Base-by-base conservation (phyloP, 2,888 invertebrate genomes). In the Bombylius major region DNA sequence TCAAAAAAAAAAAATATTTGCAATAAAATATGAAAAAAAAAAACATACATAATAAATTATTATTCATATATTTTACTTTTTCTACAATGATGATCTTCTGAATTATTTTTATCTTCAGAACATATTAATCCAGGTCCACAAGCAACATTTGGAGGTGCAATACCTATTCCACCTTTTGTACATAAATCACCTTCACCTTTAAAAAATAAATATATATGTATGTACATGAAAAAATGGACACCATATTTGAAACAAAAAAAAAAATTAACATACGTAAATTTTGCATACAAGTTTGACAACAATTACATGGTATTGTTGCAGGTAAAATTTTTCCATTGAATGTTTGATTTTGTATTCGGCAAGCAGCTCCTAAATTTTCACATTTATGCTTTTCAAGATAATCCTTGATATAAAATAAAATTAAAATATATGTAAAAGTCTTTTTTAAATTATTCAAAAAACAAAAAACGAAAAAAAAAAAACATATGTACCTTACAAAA, bases 281-380 rank as follows among this genome's bases (percentile, higher is more conserved):
- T 5, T 77, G 76, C 48, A 83, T 65, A 60, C 83, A 83, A 66
- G 76, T 80, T 1, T 79, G 70, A 60, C 84, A 84, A 65, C 84
- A 84, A 65, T 82, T 83, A 67, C 84, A 84, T 0, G 76, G 66
- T 1, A 79, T 79, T 0, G 81, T 79, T 1, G 79, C 81, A 0
- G 76, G 77, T 59, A 83, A 65, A 62, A 69, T 70, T 42, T 80
- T 57, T 0, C 83, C 83, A 44, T 71, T 72, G 63, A 79, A 76
- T 0, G 82, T 82, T 0, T 74, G 72, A 63, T 82, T 82, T 70
- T 80, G 80, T 60, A 75, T 73, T 13, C 64, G 53, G 64, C 82
- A 82, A 34, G 77, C 72, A 0, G 64, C 64, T 0, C 76, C 68
- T 1, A 79, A 59, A 0, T 68, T 5, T 0, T 71, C 34, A 61